phyloP scores from a whole-genome alignment of 2,113 vertebrate species.

The human region GRCh38 chr2:103466501-103467000 shows the following conservation, averaged over 20 bases:
- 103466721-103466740: background rate
- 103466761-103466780: background rate
- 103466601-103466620: background rate
- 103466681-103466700: background rate
- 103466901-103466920: background rate
- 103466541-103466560: background rate
- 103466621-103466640: background rate
- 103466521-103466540: background rate
- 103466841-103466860: background rate
- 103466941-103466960: background rate
- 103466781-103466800: background rate
- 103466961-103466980: too few species aligned
- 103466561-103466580: background rate
- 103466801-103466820: background rate
- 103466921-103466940: background rate
- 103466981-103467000: background rate
- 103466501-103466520: background rate
- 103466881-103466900: background rate
- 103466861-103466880: background rate
- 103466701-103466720: background rate
- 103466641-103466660: background rate
- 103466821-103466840: background rate
- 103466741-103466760: background rate
- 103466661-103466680: background rate
- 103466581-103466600: background rate